Evolutionary conservation across 1,140 invertebrate species (phyloP), one percentile per base, ranked within the genome.

Genomic region (Panagrolaimus sp.): DNA sequence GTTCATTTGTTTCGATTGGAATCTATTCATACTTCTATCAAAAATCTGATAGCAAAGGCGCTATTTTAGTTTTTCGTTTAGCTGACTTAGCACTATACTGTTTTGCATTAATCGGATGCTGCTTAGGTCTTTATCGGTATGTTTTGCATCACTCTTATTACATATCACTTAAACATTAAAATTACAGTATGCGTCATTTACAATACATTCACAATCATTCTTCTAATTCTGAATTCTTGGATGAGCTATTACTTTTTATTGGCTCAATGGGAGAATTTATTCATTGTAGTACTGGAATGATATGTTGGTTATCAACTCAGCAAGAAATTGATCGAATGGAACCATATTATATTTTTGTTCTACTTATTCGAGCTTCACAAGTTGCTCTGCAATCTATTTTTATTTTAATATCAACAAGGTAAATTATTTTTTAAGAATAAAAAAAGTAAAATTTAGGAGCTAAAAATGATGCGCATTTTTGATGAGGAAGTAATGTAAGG

Each of bases 241-340:
- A 82, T 45, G 80, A 82, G 48, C 80, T 82, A 65, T 62, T 82
- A 42, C 70, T 82, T 5, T 69, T 82, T 27, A 82, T 82, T 61
- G 80, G 80, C 1, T 53, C 83, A 11, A 71, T 83, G 44, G 80
- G 80, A 1, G 80, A 82, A 67, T 61, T 82, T 14, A 68, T 82
- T 38, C 78, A 77, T 44, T 79, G 74, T 46, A 45, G 66, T n/a
- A 57, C 71, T 13, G 66, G 67, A 46, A 74, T 72, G 7, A 62
- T 70, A 14, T 48, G 65, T n/a, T 74, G 67, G 48, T 47, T 74
- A 13, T 16, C 25, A 14, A 47, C 46, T 25, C 48, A 69, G 38
- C 27, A 47, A 47, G 64, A 46, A 8, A 25, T 13, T n/a, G 45
- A 63, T 38, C 38, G 65, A 45, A 69, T 48, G 64, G 64, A 53